A percentile compares a stretch with the other conserved stretches of the same genome.
Conservation (phyloP, 2,113 vertebrate genomes). For the Callionymus lyra region DNA sequence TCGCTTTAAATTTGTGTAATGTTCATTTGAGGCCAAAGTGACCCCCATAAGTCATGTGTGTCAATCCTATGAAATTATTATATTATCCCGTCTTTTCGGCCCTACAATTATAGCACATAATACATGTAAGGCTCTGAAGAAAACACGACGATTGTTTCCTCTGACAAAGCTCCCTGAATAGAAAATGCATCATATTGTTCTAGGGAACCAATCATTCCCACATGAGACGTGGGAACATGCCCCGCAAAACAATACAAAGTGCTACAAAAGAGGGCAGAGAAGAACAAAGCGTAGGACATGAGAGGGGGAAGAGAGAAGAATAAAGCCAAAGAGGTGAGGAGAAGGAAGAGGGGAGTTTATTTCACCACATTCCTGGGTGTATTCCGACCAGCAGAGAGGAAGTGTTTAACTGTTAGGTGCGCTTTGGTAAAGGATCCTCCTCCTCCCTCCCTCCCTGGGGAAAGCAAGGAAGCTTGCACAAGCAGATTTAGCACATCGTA, state of each 20-base stretch:
- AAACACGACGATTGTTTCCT: neutral
- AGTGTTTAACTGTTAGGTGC: conserved; percentile 41
- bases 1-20: too few species aligned
- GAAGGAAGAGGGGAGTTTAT: neutral
- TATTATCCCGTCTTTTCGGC: too few species aligned
- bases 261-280: neutral
- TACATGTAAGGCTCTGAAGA: too few species aligned
- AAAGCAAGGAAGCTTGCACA: conserved; percentile 38
- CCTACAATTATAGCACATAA: too few species aligned
- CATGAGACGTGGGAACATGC: neutral
- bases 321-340: neutral
- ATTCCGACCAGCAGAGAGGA: conserved; percentile 26
- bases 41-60: too few species aligned
- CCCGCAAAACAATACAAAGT: neutral
- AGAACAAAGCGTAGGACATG: conserved; percentile 3
- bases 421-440: conserved; percentile 34
- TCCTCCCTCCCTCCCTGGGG: conserved; percentile 10
- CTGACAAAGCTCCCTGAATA: neutral
- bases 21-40: too few species aligned
- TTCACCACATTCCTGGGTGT: conserved; percentile 10
- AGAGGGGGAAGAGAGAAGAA: conserved; percentile 7
- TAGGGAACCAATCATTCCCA: conserved; percentile 4
- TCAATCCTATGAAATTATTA: too few species aligned
- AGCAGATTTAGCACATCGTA: conserved; percentile 50
- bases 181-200: neutral